Conservation (phyloP, 2,888 invertebrate species). For the Xestia c-nigrum region DNA sequence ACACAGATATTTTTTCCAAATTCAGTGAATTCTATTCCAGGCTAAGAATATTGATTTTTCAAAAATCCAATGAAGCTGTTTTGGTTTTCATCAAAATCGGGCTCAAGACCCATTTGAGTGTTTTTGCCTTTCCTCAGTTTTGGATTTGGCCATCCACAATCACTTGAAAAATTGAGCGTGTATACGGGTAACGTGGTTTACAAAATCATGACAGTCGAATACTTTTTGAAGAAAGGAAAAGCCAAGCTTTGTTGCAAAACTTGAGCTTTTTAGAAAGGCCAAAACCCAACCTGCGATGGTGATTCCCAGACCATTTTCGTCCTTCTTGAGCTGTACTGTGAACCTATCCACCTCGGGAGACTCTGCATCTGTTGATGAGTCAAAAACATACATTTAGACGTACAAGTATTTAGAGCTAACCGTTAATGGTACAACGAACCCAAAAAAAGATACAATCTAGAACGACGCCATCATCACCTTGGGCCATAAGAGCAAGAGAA, state of each 20-base stretch:
- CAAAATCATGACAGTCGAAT: not conserved
- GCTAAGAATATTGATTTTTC: not conserved
- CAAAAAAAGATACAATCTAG: too few species aligned
- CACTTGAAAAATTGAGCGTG: too few species aligned
- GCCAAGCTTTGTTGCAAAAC: not conserved
- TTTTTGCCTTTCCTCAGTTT: too few species aligned
- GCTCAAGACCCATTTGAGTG: too few species aligned
- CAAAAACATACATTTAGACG: not conserved
- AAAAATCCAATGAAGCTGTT: not conserved
- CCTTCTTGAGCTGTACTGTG: constrained; percentile 98
- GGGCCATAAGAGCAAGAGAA: too few species aligned
- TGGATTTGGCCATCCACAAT: too few species aligned
- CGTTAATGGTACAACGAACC: not conserved
- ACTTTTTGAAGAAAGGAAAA: not conserved
- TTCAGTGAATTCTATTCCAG: not conserved
- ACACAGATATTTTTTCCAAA: not conserved
- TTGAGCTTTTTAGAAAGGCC: not conserved
- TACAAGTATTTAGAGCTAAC: not conserved
- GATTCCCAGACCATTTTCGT: constrained; percentile 97
- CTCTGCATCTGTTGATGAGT: constrained; percentile 89
- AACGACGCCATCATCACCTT: too few species aligned
- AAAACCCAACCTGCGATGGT: constrained; percentile 94
- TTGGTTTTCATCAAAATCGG: not conserved
- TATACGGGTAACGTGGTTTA: not conserved
- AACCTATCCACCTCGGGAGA: constrained; percentile 98